Evolutionary conservation across 2,888 invertebrate genomes (phyloP).

Genomic region (Epinotia ramella): DNA sequence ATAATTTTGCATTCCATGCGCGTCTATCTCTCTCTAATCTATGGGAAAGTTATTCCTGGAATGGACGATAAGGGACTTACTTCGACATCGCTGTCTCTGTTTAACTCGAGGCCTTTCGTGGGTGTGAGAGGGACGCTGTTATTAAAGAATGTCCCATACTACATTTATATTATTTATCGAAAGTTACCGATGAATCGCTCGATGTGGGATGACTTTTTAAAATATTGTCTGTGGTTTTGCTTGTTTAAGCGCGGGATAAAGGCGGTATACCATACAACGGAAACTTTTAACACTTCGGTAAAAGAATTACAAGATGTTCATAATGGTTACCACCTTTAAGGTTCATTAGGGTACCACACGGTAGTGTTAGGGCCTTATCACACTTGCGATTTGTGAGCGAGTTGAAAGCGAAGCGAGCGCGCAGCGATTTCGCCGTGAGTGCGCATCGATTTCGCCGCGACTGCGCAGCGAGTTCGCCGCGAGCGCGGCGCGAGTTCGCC

Average conservation of each 20-base stretch:
- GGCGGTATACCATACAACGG: constrained; percentile 32
- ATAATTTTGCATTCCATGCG: constrained; percentile 71
- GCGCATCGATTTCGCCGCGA: too few relatives aligned
- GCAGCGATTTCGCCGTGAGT: too few relatives aligned
- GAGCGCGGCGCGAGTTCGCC: too few relatives aligned
- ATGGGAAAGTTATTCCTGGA: constrained; percentile 83
- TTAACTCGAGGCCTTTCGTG: constrained; percentile 42
- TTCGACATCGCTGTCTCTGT: constrained; percentile 59
- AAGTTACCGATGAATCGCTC: constrained; percentile 54
- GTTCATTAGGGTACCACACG: too few relatives aligned
- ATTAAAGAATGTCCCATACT: constrained; percentile 73
- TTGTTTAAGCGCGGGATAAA: constrained; percentile 39
- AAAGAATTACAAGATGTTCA: not conserved
- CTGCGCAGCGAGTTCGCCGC: too few relatives aligned
- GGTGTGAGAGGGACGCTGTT: constrained; percentile 53
- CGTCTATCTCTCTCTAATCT: constrained; percentile 67
- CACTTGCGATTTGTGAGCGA: too few relatives aligned
- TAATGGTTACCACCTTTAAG: too few relatives aligned
- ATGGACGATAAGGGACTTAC: constrained; percentile 80
- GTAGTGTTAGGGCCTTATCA: too few relatives aligned
- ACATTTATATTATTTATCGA: constrained; percentile 76
- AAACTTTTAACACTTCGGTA: not conserved
- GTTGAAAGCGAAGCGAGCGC: too few relatives aligned
- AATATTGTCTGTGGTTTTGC: constrained; percentile 45
- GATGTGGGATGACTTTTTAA: constrained; percentile 46